Conservation (phyloP, 2,113 vertebrate species). For the Zosterops pallidus region DNA sequence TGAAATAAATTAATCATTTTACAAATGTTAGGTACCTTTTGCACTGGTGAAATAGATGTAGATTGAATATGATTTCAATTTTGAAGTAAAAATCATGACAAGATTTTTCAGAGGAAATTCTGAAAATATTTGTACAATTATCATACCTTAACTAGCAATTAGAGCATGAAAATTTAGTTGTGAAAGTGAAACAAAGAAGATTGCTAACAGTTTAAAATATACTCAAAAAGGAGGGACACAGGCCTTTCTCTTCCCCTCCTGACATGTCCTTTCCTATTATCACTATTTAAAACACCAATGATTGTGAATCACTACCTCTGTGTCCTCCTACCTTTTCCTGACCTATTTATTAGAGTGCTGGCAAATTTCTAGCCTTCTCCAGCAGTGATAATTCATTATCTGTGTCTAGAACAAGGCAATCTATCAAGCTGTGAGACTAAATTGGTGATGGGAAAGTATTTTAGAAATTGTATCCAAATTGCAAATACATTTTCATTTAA, state of each 20-base stretch:
- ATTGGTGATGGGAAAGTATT: not conserved
- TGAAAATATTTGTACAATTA: not conserved
- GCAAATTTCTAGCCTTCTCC: not conserved
- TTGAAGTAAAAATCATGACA: not conserved
- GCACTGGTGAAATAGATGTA: not conserved
- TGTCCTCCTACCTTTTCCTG: not conserved
- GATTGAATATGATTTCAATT: not conserved
- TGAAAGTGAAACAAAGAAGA: not conserved
- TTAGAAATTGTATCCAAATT: not conserved
- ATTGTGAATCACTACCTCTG: not conserved
- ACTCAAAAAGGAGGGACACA: not conserved
- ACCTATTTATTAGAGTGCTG: not conserved
- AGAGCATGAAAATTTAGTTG: not conserved
- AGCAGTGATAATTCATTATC: not conserved
- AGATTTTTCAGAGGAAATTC: not conserved
- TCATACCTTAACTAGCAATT: not conserved
- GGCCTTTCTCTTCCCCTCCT: not conserved
- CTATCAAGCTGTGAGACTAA: not conserved
- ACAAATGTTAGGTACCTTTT: not conserved
- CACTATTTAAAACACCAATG: not conserved
- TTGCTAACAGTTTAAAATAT: not conserved
- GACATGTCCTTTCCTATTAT: not conserved
- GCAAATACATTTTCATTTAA: not conserved
- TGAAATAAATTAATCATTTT: not conserved
- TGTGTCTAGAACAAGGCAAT: not conserved